Conservation (phyloP, 2,113 vertebrate species). For the Austrofundulus limnaeus region DNA sequence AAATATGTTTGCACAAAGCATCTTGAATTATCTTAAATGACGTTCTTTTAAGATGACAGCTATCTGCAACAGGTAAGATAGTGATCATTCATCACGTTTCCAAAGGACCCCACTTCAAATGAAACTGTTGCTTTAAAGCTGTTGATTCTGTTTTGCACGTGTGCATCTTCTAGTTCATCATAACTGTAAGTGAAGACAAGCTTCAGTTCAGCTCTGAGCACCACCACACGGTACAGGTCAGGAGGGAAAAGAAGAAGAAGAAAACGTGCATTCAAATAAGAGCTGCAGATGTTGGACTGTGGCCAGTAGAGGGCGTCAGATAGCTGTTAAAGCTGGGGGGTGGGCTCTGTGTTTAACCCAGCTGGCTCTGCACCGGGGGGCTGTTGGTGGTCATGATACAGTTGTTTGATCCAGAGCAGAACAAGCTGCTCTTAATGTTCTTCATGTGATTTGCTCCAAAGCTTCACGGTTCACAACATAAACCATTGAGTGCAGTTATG, state of each 20-base stretch:
- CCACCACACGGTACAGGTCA: conserved; percentile 30
- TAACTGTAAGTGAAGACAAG: too few relatives aligned
- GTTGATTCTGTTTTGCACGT: not conserved
- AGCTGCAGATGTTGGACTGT: conserved; percentile 6
- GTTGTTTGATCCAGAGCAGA: conserved; percentile 37
- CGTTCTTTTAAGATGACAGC: too few relatives aligned
- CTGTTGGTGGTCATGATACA: not conserved
- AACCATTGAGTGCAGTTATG: conserved; percentile 43
- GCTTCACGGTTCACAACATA: conserved; percentile 52
- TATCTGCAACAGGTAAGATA: too few relatives aligned
- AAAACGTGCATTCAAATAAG: not conserved
- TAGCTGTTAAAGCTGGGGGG: not conserved
- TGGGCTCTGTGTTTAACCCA: conserved; percentile 15
- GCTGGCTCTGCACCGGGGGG: conserved; percentile 10
- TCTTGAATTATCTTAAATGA: too few relatives aligned
- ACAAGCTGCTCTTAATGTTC: conserved; percentile 43
- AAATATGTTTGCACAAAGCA: too few relatives aligned
- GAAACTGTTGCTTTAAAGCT: conserved; percentile 26
- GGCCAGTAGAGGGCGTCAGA: conserved; percentile 64
- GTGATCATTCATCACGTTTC: not conserved
- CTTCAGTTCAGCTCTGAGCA: not conserved
- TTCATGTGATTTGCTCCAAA: conserved; percentile 47
- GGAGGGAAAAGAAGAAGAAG: conserved; percentile 2
- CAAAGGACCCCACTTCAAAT: conserved; percentile 14
- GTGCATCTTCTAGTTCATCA: too few relatives aligned